These are phyloP conservation scores for Sciurus carolinensis DNA, from an alignment of 2,797 vertebrate genomes.

Conservation along the genomic window DNA sequence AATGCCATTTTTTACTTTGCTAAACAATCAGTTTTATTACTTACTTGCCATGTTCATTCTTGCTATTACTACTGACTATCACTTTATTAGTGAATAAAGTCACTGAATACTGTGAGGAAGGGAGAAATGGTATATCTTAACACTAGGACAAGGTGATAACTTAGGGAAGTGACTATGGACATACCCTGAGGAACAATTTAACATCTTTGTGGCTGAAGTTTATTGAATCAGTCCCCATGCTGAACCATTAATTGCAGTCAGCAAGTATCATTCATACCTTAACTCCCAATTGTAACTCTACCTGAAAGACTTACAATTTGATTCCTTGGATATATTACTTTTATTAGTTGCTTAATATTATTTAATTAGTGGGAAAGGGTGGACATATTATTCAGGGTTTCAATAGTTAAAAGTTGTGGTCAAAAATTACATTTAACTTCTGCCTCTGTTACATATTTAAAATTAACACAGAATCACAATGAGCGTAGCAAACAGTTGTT, in stretches of 20 bases:
- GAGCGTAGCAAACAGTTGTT: not conserved
- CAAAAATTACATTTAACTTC: conserved; percentile 39
- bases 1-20: not conserved
- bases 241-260: conserved; percentile 7
- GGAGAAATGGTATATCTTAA: not conserved
- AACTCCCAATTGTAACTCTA: conserved; percentile 34
- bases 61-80: not conserved
- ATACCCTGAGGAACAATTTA: not conserved
- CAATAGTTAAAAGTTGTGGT: conserved; percentile 10
- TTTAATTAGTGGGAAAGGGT: not conserved
- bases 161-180: not conserved
- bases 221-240: not conserved
- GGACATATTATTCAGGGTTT: not conserved
- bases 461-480: not conserved
- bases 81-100: conserved; percentile 27
- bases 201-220: conserved; percentile 13
- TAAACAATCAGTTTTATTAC: conserved; percentile 27
- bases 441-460: not conserved
- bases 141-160: not conserved
- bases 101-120: not conserved
- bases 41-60: conserved; percentile 4
- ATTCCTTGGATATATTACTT: conserved; percentile 1
- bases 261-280: conserved; percentile 14
- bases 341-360: conserved; percentile 4
- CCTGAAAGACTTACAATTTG: conserved; percentile 31